Evolutionary conservation across 2,797 vertebrate species (phyloP).

Genomic region (Chloroceryle inda): DNA sequence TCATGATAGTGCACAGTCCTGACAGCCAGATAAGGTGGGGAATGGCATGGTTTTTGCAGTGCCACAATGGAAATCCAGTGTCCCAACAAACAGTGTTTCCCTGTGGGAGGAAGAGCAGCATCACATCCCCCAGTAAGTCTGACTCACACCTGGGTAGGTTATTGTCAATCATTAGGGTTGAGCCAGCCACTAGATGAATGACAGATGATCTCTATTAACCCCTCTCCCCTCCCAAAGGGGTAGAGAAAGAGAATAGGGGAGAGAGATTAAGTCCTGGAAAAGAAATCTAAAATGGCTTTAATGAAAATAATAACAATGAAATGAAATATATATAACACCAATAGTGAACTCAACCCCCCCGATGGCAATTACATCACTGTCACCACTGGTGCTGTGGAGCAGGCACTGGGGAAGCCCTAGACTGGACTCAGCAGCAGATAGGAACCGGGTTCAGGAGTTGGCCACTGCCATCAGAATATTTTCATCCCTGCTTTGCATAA

Average conservation of each 20-base stretch:
- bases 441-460: neutral
- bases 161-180: neutral
- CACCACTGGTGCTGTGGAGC: neutral
- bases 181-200: neutral
- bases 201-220: neutral
- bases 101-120: neutral
- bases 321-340: neutral
- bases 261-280: neutral
- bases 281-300: neutral
- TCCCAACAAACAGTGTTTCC: fast-evolving
- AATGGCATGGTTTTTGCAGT: neutral
- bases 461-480: neutral
- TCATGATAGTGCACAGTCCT: neutral
- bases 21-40: neutral
- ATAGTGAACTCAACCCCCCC: neutral
- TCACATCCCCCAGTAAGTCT: neutral
- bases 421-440: too few species aligned
- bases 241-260: neutral
- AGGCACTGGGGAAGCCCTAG: too few species aligned
- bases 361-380: neutral
- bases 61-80: fast-evolving
- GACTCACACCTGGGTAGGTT: neutral
- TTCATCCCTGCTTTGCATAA: neutral
- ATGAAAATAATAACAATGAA: neutral
- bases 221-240: neutral